phyloP scores from a whole-genome alignment of 2,888 invertebrate genomes.

The Cecidostiba fungosa region DNA sequence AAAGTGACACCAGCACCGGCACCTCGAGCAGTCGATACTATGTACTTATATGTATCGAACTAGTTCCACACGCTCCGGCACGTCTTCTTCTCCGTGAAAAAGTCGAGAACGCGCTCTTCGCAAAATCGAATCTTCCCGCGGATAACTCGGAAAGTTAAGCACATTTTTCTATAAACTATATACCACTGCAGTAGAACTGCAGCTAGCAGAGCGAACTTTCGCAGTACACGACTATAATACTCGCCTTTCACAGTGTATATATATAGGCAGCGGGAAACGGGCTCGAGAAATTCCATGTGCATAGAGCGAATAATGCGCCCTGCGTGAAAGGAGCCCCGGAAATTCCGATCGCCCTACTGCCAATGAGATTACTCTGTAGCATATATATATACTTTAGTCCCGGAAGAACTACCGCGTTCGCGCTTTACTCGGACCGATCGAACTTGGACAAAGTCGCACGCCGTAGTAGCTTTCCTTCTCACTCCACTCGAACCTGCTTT shows the following conservation, averaged over 20 bases:
- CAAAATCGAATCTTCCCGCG: conserved; percentile 1
- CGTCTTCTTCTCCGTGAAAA: background rate
- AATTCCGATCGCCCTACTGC: conserved; percentile 22
- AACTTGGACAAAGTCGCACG: conserved; percentile 37
- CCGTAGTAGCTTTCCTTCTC: conserved; percentile 6
- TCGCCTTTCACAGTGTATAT: background rate
- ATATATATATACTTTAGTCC: background rate
- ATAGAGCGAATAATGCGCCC: background rate
- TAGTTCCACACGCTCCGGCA: background rate
- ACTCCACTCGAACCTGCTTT: background rate
- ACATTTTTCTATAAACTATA: conserved; percentile 22
- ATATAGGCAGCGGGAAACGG: background rate
- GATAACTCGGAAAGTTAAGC: conserved; percentile 37
- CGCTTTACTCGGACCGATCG: conserved; percentile 8
- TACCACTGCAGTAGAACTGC: background rate
- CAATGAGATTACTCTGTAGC: conserved; percentile 34
- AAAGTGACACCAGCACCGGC: background rate
- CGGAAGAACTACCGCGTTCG: background rate
- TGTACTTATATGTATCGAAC: background rate
- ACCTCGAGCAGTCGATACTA: background rate
- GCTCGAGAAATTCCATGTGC: conserved; percentile 1
- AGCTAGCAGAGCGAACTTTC: background rate
- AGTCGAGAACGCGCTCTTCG: background rate
- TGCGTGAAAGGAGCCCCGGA: background rate
- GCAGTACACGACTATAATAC: background rate